Evolutionary conservation across 2,113 vertebrate genomes (phyloP), one percentile per base, ranked within the genome.

Genomic region (Callipepla squamata): DNA sequence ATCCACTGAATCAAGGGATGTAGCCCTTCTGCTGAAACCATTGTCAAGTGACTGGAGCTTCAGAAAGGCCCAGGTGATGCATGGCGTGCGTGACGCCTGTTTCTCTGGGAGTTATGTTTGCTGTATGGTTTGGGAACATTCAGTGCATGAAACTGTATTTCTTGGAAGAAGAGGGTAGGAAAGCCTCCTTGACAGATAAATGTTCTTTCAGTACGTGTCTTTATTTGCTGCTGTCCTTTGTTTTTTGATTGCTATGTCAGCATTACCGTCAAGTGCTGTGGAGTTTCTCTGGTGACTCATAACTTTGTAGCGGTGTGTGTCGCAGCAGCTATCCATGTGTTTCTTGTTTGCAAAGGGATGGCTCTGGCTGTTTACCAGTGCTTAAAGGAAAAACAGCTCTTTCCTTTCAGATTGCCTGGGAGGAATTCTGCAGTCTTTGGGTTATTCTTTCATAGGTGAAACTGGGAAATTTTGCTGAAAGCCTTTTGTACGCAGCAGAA

Each of bases 81-180:
- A 42, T 1, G 1, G n/a, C 9, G 5, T 76, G 85, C 66, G 32
- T 76, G 14, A 4, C 0, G 0, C 21, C 21, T 47, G n/a, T 58
- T 81, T 34, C 11, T 89, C 81, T 0, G 1, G 17, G 30, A 66
- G 45, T 65, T 89, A 30, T 0, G 1, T 36, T 89, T 76, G n/a
- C 55, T 2, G 1, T 13, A 40, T 22, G 53, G 58, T 87, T 91
- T 80, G 66, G 53, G 53, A 89, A 13, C 10, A 6, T 28, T 84
- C 23, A 28, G 20, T 87, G 9, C 16, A 13, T 19, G 20, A 57
- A 58, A n/a, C 15, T 73, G 44, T 23, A 22, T 82, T 28, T 68
- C 82, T 91, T 38, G 63, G 48, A 68, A 80, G 40, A 36, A 81
- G 67, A 76, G 76, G 32, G 20, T 58, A 48, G 57, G 32, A 76